Evolutionary conservation across 1,140 invertebrate species (phyloP).

Genomic region (Psilanteris sp.): DNA sequence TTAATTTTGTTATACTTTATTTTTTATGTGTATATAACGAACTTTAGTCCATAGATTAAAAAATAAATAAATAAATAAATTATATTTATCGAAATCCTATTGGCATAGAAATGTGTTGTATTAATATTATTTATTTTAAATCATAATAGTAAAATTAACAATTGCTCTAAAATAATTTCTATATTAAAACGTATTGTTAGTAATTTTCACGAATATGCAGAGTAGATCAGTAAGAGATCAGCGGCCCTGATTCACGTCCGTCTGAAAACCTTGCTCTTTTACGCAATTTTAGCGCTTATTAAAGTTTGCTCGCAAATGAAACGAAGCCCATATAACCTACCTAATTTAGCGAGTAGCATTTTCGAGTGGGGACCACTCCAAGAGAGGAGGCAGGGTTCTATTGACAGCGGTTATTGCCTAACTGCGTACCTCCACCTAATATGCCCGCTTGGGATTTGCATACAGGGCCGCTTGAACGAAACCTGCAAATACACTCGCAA

Average conservation of each 20-base stretch:
- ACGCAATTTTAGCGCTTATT: slow-evolving; percentile 81
- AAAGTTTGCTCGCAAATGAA: slow-evolving; percentile 82
- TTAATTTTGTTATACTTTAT: too few relatives aligned
- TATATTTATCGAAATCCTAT: too few relatives aligned
- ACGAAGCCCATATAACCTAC: slow-evolving; percentile 81
- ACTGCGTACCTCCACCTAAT: slow-evolving; percentile 81
- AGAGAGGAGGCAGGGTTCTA: slow-evolving; percentile 75
- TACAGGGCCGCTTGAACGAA: slow-evolving; percentile 74
- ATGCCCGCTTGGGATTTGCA: slow-evolving; percentile 76
- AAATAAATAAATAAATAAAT: too few relatives aligned
- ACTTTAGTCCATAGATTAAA: too few relatives aligned
- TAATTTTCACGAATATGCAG: slow-evolving; percentile 61
- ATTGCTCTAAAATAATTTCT: slow-evolving; percentile 17
- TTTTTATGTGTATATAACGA: too few relatives aligned
- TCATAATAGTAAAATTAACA: slow-evolving; percentile 25
- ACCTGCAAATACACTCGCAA: slow-evolving; percentile 76
- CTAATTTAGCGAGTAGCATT: slow-evolving; percentile 81
- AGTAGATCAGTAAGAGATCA: slow-evolving; percentile 66
- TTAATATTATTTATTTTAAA: too few relatives aligned
- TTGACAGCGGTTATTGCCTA: slow-evolving; percentile 81
- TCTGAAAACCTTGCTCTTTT: slow-evolving; percentile 81
- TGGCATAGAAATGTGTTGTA: too few relatives aligned
- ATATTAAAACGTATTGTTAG: slow-evolving; percentile 61
- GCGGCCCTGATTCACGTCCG: slow-evolving; percentile 73
- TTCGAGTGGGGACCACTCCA: slow-evolving; percentile 76